phyloP scores from a whole-genome alignment of 2,113 vertebrate species.

The Atherinomorus stipes region DNA sequence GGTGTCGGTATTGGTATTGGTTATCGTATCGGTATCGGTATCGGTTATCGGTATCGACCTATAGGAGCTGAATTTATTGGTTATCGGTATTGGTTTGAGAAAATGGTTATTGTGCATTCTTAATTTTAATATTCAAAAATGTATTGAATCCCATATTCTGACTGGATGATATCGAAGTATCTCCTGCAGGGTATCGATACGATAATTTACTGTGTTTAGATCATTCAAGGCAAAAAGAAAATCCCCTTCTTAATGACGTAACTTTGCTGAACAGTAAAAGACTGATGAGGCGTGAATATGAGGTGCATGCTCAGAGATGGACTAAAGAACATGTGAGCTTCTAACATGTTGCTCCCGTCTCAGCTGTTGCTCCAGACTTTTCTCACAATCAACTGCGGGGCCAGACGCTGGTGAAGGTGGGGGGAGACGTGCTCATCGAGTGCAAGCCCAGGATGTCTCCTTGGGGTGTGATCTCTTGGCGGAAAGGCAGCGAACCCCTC shows the following conservation, averaged over 20 bases:
- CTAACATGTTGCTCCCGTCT: conserved; percentile 52
- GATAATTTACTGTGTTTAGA: conserved; percentile 6
- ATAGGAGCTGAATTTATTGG: too few species aligned
- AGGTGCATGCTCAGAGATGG: conserved; percentile 12
- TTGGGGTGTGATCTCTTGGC: conserved; percentile 92
- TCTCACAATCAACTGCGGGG: conserved; percentile 90
- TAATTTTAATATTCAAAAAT: too few species aligned
- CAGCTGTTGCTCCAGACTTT: conserved; percentile 95
- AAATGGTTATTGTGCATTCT: too few species aligned
- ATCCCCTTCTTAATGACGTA: background rate
- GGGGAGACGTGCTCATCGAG: conserved; percentile 92
- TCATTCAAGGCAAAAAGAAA: background rate
- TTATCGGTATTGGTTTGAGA: too few species aligned
- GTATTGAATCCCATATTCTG: too few species aligned
- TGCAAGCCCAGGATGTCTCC: conserved; percentile 97
- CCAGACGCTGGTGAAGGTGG: conserved; percentile 91
- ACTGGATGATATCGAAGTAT: too few species aligned
- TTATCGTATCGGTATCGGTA: too few species aligned
- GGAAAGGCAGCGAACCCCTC: conserved; percentile 90
- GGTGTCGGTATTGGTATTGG: too few species aligned
- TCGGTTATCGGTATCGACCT: too few species aligned
- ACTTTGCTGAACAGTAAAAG: conserved; percentile 7
- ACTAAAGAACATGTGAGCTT: conserved; percentile 28
- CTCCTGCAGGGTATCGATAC: too few species aligned
- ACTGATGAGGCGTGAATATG: background rate